Evolutionary conservation across 2,113 vertebrate genomes (phyloP), one percentile per base, ranked within the genome.

Genomic region (Chauna torquata): DNA sequence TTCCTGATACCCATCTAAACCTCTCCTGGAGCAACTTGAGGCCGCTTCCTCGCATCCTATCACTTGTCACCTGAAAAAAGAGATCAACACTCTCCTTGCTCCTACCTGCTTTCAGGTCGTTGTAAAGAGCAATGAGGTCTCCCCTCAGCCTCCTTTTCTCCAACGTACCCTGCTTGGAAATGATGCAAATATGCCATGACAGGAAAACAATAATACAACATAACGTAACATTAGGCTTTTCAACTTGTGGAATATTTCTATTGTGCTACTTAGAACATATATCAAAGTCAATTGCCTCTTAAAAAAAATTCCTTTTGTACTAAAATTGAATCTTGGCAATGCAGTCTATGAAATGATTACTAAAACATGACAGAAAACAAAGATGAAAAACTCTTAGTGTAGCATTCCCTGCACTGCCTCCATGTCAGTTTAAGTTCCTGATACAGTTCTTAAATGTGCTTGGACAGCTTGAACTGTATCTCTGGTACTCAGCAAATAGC

Each of bases 151-250:
- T 65, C 62, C 38, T 42, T 42, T 20, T 65, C 40, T 42, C 11
- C 27, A 42, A 59, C 34, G 49, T 58, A 61, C 58, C 54, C 77
- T 72, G 58, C 81, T 54, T 92, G 83, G 92, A 81, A 91, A 50
- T 14, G 8, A 87, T 77, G 93, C 50, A 92, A 89, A 87, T 82
- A 87, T 30, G 34, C 30, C 77, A 28, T 15, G 70, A 69, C n/a
- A 89, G 49, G 65, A 89, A 94, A 95, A 95, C 88, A 94, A 57
- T 74, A 66, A 88, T 75, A 80, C 58, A 47, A 76, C 62, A 78
- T 58, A 94, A 74, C 50, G 74, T 91, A 72, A 79, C 40, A 80
- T 69, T n/a, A 79, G 65, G 81, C 23, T 91, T 92, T 92, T 87
- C 62, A 82, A 66, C 79, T 40, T 76, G 65, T 77, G 50, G 78